Evolutionary conservation across 1,140 invertebrate genomes (phyloP), one percentile per base, ranked within the genome.

Genomic region (Drosophila oshimai): DNA sequence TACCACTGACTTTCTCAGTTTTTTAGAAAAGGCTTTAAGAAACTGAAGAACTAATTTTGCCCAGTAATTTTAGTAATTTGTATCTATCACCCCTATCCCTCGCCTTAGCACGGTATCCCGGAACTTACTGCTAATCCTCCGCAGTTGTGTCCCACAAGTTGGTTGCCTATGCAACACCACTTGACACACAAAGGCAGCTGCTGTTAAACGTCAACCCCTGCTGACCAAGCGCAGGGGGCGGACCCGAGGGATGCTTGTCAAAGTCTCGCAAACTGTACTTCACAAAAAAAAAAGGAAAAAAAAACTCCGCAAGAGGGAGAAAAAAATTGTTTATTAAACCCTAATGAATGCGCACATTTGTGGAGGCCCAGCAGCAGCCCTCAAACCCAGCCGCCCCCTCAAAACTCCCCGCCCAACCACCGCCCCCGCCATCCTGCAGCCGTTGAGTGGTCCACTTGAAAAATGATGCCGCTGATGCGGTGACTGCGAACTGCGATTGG

Each of bases 331-430:
- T 86, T 84, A 86, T 84, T 84, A 84, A 84, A 64, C 80, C 71
- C 61, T 86, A 86, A 84, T 86, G 80, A 80, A 84, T 86, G 75
- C 71, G 80, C 80, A 86, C 73, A 84, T 84, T 86, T 80, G 47
- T 53, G 65, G 47, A 73, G 60, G 50, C 41, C 50, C 62, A 22
- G 45, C 37, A 57, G 34, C 55, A 22, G 50, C 22, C 34, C 37
- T 20, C 45, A 18, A 45, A 41, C 42, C 57, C 22, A 9, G 15
- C 7, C 65, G 24, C 24, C 26, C 18, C 44, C 53, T 13, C 24
- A 39, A 13, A 3, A 1, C 12, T 33, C 29, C 37, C 42, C 24
- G n/a, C n/a, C 4, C 6, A 10, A 3, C 12, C 42, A 20, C 18
- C 47, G 46, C 10, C 24, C 13, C 20, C 20, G 22, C 50, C n/a